These are phyloP conservation scores for Nettapus auritus DNA, from an alignment of 2,113 vertebrate species.

Conservation along the genomic window DNA sequence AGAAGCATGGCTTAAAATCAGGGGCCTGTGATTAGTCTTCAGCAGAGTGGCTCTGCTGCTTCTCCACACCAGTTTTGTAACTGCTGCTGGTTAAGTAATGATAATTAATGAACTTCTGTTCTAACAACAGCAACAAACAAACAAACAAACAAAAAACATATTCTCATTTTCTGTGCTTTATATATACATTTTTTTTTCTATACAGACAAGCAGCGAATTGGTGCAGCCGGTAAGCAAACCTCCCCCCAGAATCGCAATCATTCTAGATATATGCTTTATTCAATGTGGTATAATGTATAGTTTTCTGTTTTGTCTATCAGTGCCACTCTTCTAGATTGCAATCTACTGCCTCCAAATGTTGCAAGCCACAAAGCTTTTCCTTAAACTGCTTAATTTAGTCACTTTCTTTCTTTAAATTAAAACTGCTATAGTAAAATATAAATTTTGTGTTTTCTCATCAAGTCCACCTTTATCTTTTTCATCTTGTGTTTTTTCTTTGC, in stretches of 20 bases:
- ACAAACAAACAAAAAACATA: background rate
- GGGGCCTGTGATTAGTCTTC: background rate
- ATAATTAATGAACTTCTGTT: background rate
- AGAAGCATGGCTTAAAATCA: background rate
- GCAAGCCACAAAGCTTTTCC: constrained; percentile 23
- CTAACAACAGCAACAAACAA: background rate
- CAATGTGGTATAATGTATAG: background rate
- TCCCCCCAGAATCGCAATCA: background rate
- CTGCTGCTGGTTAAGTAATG: background rate
- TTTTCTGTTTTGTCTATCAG: constrained; percentile 23
- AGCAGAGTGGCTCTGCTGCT: fast-evolving
- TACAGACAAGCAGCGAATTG: constrained; percentile 84
- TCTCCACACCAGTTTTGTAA: background rate
- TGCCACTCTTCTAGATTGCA: constrained; percentile 36
- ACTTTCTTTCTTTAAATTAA: constrained; percentile 56
- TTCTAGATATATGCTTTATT: background rate
- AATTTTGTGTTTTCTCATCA: constrained; percentile 78
- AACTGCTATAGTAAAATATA: constrained; percentile 30
- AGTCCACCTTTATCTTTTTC: constrained; percentile 76
- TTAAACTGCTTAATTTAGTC: constrained; percentile 50
- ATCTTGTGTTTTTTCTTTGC: constrained; percentile 82
- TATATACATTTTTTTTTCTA: constrained; percentile 9
- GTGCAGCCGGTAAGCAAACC: constrained; percentile 89
- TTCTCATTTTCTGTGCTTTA: constrained; percentile 13
- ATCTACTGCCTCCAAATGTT: constrained; percentile 9